Evolutionary conservation across 2,888 invertebrate species (phyloP), one percentile per base, ranked within the genome.

Genomic region (Drepanosiphum platanoidis): DNA sequence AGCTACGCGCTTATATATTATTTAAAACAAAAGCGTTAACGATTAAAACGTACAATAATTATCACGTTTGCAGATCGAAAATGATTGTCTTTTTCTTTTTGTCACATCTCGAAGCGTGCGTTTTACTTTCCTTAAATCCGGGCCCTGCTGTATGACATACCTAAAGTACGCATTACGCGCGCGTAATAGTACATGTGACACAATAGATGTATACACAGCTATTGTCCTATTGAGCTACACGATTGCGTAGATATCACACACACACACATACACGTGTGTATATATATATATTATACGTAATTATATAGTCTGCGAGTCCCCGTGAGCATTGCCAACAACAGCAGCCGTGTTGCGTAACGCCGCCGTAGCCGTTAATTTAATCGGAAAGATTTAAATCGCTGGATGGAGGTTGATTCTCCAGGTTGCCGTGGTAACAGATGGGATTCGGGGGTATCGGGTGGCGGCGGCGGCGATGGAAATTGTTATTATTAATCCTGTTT

Each of bases 401-500:
- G 64, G 42, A 32, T 42, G 5, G 42, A 64, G 78, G 30, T 42
- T 4, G 22, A 27, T 64, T 32, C 64, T 30, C 42, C 42, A 7
- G 58, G 75, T 42, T 42, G 39, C 78, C 39, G 30, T 78, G 64
- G 66, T 66, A 32, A 66, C 64, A 18, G 30, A 64, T 18, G 61
- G 27, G 39, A 30, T 30, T 46, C 32, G 46, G 18, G 46, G 18
- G 52, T 52, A 30, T 30, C 74, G 36, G 74, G 30, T 1, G 52
- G 15, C 42, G 39, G 34, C 22, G 0, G 64, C 11, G 27, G 68
- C 30, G 39, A 42, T 66, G 70, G 71, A 58, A 71, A 58, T 71
- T 81, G 70, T 70, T 80, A 80, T 70, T 39, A 71, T 71, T 81
- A 81, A 81, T 81, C 58, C 70, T 52, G 58, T 71, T 81, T 81